Evolutionary conservation across 2,888 invertebrate species (phyloP).

Genomic region (Helleia helle): DNA sequence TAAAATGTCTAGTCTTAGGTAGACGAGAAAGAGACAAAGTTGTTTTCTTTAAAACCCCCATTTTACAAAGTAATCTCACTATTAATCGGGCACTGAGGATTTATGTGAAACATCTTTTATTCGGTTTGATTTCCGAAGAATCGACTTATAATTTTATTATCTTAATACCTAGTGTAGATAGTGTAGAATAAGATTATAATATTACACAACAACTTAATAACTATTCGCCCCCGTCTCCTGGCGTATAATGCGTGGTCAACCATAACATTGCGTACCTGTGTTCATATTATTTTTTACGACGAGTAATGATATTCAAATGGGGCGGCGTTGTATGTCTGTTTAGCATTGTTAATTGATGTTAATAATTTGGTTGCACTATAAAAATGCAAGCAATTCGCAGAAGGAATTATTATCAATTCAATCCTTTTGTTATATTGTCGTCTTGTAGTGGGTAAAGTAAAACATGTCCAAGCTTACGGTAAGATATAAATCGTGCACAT

Average conservation of each 20-base stretch:
- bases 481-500: no score
- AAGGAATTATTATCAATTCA: constrained; percentile 40
- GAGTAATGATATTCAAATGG: constrained; percentile 65
- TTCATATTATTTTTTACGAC: constrained; percentile 24
- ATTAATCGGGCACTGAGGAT: no score
- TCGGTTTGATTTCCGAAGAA: no score
- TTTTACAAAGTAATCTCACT: no score
- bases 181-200: no score
- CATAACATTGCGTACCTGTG: constrained; percentile 23
- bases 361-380: constrained; percentile 62
- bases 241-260: constrained; percentile 16
- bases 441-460: constrained; percentile 31
- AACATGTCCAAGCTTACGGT: constrained; percentile 67
- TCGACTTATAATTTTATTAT: no score
- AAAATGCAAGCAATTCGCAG: constrained; percentile 49
- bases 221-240: background rate
- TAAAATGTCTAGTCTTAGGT: no score
- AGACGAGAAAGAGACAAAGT: no score
- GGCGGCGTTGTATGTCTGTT: constrained; percentile 43
- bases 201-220: no score
- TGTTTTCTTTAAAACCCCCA: no score
- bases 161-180: no score
- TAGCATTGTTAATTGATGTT: constrained; percentile 66
- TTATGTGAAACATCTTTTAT: no score
- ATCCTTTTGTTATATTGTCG: constrained; percentile 39